Evolutionary conservation across 1,140 invertebrate genomes (phyloP), one percentile per base, ranked within the genome.

Genomic region (Leptopilina clavipes): DNA sequence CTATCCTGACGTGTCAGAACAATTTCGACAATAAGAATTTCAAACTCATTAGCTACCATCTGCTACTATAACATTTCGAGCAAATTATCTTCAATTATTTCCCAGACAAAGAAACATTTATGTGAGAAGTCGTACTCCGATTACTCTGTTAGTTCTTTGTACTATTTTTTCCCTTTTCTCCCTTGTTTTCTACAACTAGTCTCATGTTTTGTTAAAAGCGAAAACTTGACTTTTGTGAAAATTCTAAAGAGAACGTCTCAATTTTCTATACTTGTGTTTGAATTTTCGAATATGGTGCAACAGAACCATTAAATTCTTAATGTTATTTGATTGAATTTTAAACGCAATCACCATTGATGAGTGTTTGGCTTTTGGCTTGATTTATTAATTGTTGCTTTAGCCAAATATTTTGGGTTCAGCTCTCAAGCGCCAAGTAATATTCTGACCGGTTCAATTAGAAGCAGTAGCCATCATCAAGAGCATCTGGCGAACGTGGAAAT

Each of bases 401-500:
- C 81, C 82, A 85, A 86, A 86, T 86, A 86, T 86, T 86, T 86
- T 80, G 82, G 81, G 82, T 80, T 77, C 76, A 76, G 72, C 73
- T 74, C 73, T 79, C 22, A 59, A 81, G 56, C 75, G 74, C 76
- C 77, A 80, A 79, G 82, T 85, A 84, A 85, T 84, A 76, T 72
- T 76, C 73, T 73, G 82, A 84, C 84, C 78, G 79, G 85, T 86
- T 85, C 83, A 86, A 85, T 86, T 85, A 86, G 71, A 79, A 54
- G 45, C 44, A 52, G 82, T 72, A 76, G 78, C 74, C 78, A 74
- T 52, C 54, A 44, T 43, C 59, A 48, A 19, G 52, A 76, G 45
- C 18, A 25, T 10, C 75, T 76, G 74, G 76, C 18, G 14, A 44
- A 65, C 79, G 79, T 81, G 77, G 45, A 44, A 56, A 40, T 72